Base-by-base conservation (phyloP, 2,797 vertebrate species). In the Sebastes elongatus region DNA sequence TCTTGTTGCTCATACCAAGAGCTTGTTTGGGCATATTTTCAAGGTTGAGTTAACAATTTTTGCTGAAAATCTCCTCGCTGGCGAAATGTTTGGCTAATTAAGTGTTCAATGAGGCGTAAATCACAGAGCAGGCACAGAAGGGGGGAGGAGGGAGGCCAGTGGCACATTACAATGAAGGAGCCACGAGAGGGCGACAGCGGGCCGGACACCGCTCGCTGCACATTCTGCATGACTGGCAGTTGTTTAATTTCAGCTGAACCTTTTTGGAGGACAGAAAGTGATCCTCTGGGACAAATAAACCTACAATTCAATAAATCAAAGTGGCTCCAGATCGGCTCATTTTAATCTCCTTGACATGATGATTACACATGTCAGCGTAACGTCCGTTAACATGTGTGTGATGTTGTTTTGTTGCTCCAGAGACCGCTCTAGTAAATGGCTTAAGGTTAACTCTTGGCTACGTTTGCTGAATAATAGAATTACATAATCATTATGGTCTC, bases 171-270 rank as follows among this genome's bases (percentile, higher is more conserved):
- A 64, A 1, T 5, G 32, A 59, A 67, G 52, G 7, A 33, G 52
- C 87, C 93, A 89, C 85, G 27, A 85, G 90, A 64, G 87, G 92
- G 91, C 86, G 52, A 68, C 75, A 78, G 38, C 8, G 10, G 65
- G 71, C 66, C n/a, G 28, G 32, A 8, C 60, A 14, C 61, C 3
- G 28, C 59, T 11, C 3, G 30, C 59, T 11, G 57, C 52, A 20
- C 69, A 5, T 4, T 2, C 1, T 10, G 53, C 2, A 20, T 30
- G 63, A 71, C 8, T 20, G 65, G 14, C 46, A 70, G 80, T 18
- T 18, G 59, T 72, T 82, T 67, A 10, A 59, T 46, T 27, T 35
- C 4, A 46, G 56, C 53, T 10, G 28, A 78, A 77, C 8, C 66
- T 72, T 38, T 38, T 80, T n/a, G 16, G 52, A 20, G 49, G 32